phyloP scores from a whole-genome alignment of 2,797 vertebrate species.

The Pseudochirops corinnae region DNA sequence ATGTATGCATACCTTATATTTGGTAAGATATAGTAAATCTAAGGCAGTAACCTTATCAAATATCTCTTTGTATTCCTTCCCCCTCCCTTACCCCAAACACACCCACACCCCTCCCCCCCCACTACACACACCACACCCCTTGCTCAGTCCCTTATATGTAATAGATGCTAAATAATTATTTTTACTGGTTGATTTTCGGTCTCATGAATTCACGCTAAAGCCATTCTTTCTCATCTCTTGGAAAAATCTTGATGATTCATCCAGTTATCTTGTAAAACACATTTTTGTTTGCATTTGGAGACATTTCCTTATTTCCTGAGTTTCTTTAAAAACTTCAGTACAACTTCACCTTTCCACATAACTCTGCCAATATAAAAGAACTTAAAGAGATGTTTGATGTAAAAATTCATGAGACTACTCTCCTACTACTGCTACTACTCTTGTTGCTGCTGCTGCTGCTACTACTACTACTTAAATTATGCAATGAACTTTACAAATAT shows the following conservation, averaged over 20 bases:
- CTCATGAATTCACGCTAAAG: not conserved
- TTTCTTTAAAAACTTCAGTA: slow-evolving; percentile 32
- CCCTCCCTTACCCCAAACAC: not conserved
- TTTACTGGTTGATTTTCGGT: not conserved
- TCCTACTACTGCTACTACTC: not conserved
- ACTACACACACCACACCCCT: not conserved
- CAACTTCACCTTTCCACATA: not conserved
- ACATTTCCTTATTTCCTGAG: slow-evolving; percentile 3
- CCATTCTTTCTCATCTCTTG: not conserved
- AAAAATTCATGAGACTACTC: slow-evolving; percentile 12
- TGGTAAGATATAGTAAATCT: not conserved
- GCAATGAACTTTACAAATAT: not conserved
- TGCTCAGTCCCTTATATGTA: not conserved
- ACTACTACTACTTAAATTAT: not conserved
- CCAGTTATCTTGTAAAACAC: slow-evolving; percentile 11
- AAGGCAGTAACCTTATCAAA: slow-evolving; percentile 24
- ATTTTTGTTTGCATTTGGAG: slow-evolving; percentile 11
- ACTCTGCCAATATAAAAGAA: slow-evolving; percentile 25
- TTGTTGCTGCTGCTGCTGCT: too few relatives aligned
- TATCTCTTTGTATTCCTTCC: not conserved
- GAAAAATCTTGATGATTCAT: slow-evolving; percentile 6
- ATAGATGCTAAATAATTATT: not conserved
- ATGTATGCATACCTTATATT: not conserved
- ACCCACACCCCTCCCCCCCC: fast-evolving
- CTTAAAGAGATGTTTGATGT: slow-evolving; percentile 20